phyloP scores from a whole-genome alignment of 2,113 vertebrate genomes.

The Triplophysa rosa region DNA sequence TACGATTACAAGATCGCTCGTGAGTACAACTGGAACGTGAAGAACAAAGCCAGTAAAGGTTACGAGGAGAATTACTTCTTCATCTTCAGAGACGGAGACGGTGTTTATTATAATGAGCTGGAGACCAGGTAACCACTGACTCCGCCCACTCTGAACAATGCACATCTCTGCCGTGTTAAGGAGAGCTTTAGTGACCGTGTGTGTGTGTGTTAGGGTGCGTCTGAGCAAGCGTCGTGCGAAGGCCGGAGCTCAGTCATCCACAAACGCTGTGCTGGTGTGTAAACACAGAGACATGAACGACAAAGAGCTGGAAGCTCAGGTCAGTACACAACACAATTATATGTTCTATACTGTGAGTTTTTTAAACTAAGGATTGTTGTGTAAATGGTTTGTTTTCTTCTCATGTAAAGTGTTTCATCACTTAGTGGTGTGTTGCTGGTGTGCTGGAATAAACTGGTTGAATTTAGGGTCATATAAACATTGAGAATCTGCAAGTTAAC shows the following conservation, averaged over 20 bases:
- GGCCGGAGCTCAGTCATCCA: slow-evolving; percentile 88
- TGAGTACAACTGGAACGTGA: slow-evolving; percentile 97
- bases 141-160: neutral
- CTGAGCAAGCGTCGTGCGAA: slow-evolving; percentile 91
- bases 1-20: slow-evolving; percentile 95
- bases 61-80: slow-evolving; percentile 98
- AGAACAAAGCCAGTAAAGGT: slow-evolving; percentile 96
- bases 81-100: slow-evolving; percentile 91
- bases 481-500: neutral
- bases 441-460: no score
- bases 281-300: slow-evolving; percentile 96
- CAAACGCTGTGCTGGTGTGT: slow-evolving; percentile 90
- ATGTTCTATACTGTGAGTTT: neutral
- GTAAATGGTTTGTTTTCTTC: no score
- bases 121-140: slow-evolving; percentile 82
- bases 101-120: slow-evolving; percentile 94
- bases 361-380: no score
- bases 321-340: slow-evolving; percentile 52
- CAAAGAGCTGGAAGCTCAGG: slow-evolving; percentile 92
- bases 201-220: slow-evolving; percentile 77
- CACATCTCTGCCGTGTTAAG: neutral
- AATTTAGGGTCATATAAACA: no score
- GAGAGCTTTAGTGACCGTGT: slow-evolving; percentile 23
- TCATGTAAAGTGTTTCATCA: no score
- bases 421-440: no score